Conservation (phyloP, 2,888 invertebrate species). For the Sesamia inferens region DNA sequence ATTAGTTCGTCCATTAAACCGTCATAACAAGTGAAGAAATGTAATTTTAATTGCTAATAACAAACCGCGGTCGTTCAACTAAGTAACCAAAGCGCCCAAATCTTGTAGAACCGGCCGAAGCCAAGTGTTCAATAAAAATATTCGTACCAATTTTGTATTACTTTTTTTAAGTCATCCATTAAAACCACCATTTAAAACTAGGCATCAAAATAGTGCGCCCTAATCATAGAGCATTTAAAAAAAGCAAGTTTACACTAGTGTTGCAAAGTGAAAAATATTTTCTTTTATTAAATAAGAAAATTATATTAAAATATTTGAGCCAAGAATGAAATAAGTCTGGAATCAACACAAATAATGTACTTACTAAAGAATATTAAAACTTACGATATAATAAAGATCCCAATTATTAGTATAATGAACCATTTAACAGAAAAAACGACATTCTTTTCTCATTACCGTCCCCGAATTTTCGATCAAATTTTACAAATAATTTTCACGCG, state of each 20-base stretch:
- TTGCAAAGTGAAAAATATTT: constrained; percentile 13
- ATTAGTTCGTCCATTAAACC: constrained; percentile 54
- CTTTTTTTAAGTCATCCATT: constrained; percentile 82
- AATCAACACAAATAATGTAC: constrained; percentile 1
- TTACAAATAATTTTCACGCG: constrained; percentile 54
- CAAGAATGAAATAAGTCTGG: background rate
- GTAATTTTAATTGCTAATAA: constrained; percentile 81
- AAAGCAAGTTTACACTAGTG: constrained; percentile 68
- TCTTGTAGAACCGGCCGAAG: constrained; percentile 76
- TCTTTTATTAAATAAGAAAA: background rate
- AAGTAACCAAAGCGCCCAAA: constrained; percentile 78
- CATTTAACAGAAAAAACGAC: constrained; percentile 21
- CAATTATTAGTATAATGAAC: constrained; percentile 26
- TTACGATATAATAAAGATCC: constrained; percentile 5
- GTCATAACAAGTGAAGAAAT: constrained; percentile 69
- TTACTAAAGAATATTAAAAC: background rate
- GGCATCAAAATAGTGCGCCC: constrained; percentile 57
- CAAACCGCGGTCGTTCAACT: constrained; percentile 74
- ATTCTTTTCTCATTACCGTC: constrained; percentile 23
- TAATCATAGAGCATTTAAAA: constrained; percentile 45
- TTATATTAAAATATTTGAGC: background rate
- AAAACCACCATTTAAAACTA: constrained; percentile 80
- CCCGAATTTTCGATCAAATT: constrained; percentile 40
- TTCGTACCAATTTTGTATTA: constrained; percentile 86
- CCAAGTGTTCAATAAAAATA: constrained; percentile 81